Conservation (phyloP, 2,888 invertebrate genomes). For the Hedya salicella region DNA sequence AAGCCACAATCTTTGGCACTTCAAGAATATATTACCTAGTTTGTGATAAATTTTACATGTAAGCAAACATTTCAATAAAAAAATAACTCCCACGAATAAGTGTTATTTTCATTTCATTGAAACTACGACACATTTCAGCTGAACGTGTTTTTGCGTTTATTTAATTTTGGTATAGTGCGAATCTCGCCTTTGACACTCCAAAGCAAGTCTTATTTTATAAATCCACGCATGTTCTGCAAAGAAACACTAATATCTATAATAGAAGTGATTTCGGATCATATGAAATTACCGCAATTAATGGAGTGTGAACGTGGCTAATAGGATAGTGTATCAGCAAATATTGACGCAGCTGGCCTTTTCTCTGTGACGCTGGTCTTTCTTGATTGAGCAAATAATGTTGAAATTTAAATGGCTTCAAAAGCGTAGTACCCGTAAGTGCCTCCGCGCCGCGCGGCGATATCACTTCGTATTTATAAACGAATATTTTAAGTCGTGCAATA, state of each 20-base stretch:
- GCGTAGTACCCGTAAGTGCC: constrained; percentile 24
- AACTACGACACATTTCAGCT: not conserved
- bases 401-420: constrained; percentile 46
- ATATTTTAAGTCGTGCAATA: constrained; percentile 48
- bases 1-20: constrained; percentile 30
- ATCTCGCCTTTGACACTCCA: not conserved
- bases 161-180: not conserved
- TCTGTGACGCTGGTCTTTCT: constrained; percentile 54
- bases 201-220: not conserved
- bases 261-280: not conserved
- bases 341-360: constrained; percentile 56
- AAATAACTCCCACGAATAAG: constrained; percentile 20
- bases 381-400: constrained; percentile 56
- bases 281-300: not conserved
- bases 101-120: not conserved
- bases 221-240: not conserved
- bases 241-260: not conserved
- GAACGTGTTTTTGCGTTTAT: not conserved
- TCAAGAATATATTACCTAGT: constrained; percentile 25
- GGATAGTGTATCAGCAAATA: constrained; percentile 51
- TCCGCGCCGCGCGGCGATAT: constrained; percentile 27
- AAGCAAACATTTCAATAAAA: constrained; percentile 32
- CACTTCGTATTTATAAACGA: constrained; percentile 25
- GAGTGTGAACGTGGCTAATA: constrained; percentile 30
- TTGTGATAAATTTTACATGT: constrained; percentile 42